phyloP scores from a whole-genome alignment of 1,140 invertebrate species.

The Theocolax elegans region DNA sequence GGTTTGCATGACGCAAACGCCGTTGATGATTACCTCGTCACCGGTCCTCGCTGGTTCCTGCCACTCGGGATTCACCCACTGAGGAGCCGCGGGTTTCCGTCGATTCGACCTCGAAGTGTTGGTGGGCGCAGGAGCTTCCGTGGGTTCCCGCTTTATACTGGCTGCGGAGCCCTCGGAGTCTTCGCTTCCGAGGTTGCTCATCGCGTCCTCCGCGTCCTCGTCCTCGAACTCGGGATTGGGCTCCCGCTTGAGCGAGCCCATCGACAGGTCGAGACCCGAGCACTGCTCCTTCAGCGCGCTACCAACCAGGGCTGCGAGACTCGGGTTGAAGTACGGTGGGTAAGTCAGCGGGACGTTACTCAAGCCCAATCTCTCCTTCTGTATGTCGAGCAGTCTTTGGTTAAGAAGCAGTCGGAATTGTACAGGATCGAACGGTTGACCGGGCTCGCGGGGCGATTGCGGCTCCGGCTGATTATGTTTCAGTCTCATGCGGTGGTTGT shows the following conservation, averaged over 20 bases:
- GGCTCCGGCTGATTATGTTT: conserved; percentile 82
- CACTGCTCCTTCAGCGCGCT: conserved; percentile 80
- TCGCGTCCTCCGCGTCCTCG: conserved; percentile 78
- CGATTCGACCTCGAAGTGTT: conserved; percentile 69
- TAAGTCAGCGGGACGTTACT: conserved; percentile 76
- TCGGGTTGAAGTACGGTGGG: conserved; percentile 80
- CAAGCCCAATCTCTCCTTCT: conserved; percentile 80
- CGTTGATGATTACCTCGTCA: conserved; percentile 89
- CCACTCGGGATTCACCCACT: conserved; percentile 96
- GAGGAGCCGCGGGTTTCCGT: conserved; percentile 93
- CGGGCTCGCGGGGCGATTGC: conserved; percentile 76
- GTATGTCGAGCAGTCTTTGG: conserved; percentile 86
- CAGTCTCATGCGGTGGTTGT: conserved; percentile 98
- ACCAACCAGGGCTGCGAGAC: conserved; percentile 75
- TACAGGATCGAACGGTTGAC: conserved; percentile 87
- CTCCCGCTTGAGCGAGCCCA: conserved; percentile 81
- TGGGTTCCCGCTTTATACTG: conserved; percentile 69
- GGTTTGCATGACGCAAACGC: conserved; percentile 89
- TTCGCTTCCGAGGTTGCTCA: conserved; percentile 82
- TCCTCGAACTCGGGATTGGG: conserved; percentile 80
- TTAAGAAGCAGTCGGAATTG: conserved; percentile 89
- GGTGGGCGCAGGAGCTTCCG: conserved; percentile 68
- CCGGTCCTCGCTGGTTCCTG: conserved; percentile 75
- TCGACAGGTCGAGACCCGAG: conserved; percentile 83
- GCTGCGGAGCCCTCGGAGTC: conserved; percentile 72